phyloP scores from a whole-genome alignment of 2,888 invertebrate genomes.

The Alentia gelatinosa region DNA sequence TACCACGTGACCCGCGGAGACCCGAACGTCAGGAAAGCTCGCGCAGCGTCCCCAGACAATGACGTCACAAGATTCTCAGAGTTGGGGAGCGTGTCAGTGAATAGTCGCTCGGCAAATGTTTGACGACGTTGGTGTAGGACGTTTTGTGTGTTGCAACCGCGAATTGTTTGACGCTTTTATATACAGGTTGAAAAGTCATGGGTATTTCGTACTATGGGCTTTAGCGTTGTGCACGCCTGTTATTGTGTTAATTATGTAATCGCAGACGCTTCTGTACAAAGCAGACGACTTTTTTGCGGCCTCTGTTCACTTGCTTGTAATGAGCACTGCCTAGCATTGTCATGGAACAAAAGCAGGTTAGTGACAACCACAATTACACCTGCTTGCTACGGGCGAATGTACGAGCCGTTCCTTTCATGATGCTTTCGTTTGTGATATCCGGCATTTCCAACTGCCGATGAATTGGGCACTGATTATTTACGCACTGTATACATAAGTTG shows the following conservation, averaged over 20 bases:
- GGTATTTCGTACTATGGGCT: not conserved
- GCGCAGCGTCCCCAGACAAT: not conserved
- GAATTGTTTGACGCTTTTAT: not conserved
- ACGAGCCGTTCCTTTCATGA: too few species aligned
- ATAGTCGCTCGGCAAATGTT: not conserved
- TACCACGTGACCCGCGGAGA: constrained; percentile 23
- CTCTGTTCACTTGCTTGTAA: too few species aligned
- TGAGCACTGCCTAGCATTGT: too few species aligned
- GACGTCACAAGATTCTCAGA: not conserved
- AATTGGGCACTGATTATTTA: too few species aligned
- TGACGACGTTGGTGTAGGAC: not conserved
- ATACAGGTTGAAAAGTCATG: not conserved
- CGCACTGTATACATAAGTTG: too few species aligned
- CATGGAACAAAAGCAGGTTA: too few species aligned
- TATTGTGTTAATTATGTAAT: not conserved
- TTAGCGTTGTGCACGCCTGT: not conserved
- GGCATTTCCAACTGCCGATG: too few species aligned
- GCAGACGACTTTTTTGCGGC: not conserved
- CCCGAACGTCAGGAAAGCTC: not conserved
- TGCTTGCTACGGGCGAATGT: too few species aligned
- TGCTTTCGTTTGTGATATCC: too few species aligned
- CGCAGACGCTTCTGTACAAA: not conserved
- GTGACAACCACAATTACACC: too few species aligned
- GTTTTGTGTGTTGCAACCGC: not conserved
- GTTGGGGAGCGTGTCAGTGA: constrained; percentile 13